phyloP scores from a whole-genome alignment of 2,113 vertebrate species.

The Syngnathoides biaculeatus region DNA sequence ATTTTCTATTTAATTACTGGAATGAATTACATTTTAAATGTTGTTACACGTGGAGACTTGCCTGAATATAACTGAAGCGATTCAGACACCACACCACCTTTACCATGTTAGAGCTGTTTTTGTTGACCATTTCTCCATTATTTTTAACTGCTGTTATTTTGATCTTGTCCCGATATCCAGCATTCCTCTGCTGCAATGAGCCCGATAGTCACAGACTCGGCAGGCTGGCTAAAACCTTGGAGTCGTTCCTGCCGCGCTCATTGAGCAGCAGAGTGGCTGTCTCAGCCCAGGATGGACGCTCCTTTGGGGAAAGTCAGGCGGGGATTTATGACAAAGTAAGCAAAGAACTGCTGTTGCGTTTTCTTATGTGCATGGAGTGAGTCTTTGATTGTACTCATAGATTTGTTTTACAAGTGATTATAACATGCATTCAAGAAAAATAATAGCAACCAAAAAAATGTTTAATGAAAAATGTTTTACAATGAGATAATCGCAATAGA shows the following conservation, averaged over 20 bases:
- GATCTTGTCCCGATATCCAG: slow-evolving; percentile 59
- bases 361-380: background rate
- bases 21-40: too few relatives aligned
- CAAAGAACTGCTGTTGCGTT: slow-evolving; percentile 20
- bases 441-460: background rate
- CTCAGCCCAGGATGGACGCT: slow-evolving; percentile 80
- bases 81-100: too few relatives aligned
- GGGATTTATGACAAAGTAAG: slow-evolving; percentile 79
- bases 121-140: background rate
- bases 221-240: slow-evolving; percentile 79
- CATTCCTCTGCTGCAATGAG: slow-evolving; percentile 85
- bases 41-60: too few relatives aligned
- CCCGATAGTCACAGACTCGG: slow-evolving; percentile 76
- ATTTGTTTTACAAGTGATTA: slow-evolving; percentile 11
- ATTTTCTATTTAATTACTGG: too few relatives aligned
- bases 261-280: slow-evolving; percentile 69
- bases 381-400: background rate
- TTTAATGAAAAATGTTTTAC: background rate
- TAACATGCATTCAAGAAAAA: background rate
- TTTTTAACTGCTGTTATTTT: background rate
- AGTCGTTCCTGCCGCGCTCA: slow-evolving; percentile 84
- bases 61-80: too few relatives aligned
- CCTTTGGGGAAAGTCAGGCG: slow-evolving; percentile 71
- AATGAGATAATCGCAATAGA: too few relatives aligned
- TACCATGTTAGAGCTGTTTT: background rate